Base-by-base conservation (phyloP, 2,113 vertebrate genomes). In the Elachura formosa region DNA sequence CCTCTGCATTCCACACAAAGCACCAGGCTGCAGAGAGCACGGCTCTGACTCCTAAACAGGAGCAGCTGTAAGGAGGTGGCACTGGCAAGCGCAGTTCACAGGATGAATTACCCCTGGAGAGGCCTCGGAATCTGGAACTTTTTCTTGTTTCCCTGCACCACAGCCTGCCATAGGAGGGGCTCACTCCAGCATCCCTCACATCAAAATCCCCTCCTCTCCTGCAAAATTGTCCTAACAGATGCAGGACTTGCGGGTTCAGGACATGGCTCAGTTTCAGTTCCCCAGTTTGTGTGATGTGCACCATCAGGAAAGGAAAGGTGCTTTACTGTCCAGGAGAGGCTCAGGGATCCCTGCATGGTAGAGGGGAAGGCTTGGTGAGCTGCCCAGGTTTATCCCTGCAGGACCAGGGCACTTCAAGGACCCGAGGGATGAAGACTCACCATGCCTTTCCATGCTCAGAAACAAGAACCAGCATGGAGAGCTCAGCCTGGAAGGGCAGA, bases 21-120 rank as follows among this genome's bases (percentile, higher is more conserved):
- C 63, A 15, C 17, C 4, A 3, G 7, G 29, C 22, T 7, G 25
- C 36, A 36, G 49, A 0, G 64, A 84, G 80, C 12, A 0, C 0
- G 0, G 69, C 83, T 64, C 91, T 5, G 18, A 68, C 67, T 61
- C 14, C 5, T 43, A 21, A 71, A 36, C 19, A 71, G 68, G 34
- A 86, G n/a, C 54, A 59, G 56, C 46, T 77, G 33, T 6, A 43
- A 76, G 69, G 63, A 86, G 75, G 9, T 5, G 11, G 33, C 55
- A 14, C 10, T 5, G 7, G 2, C 28, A 85, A 25, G 4, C 3
- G 20, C 67, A 34, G 67, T 8, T 68, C 67, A 17, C 5, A 11
- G 54, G 11, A 25, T 6, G 62, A 49, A 40, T 8, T 10, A 9
- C 48, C 23, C 51, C 9, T 3, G 29, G 38, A 63, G 38, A 80